These are phyloP conservation scores for Onchidella celtica DNA, from an alignment of 2,888 invertebrate genomes.

Conservation along the genomic window DNA sequence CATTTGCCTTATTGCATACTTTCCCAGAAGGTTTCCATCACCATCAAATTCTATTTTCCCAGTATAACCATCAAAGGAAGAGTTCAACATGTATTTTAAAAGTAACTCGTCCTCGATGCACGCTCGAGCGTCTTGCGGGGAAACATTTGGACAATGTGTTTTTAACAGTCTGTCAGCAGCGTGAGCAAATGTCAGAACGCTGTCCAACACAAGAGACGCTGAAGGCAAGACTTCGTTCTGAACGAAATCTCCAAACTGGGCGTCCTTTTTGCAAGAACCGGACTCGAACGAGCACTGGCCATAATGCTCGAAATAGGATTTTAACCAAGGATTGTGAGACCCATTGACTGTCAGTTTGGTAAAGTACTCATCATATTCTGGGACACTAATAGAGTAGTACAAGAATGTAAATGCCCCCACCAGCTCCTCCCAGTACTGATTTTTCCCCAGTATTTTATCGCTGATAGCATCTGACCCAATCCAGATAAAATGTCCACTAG, in stretches of 20 bases:
- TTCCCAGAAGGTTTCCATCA: conserved; percentile 49
- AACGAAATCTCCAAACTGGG: not conserved
- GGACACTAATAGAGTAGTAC: conserved; percentile 20
- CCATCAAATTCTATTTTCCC: conserved; percentile 49
- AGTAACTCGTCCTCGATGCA: conserved; percentile 48
- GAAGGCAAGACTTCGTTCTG: conserved; percentile 23
- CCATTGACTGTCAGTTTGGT: not conserved
- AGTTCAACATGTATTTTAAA: conserved; percentile 40
- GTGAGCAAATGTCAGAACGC: conserved; percentile 64
- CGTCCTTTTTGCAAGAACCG: conserved; percentile 30
- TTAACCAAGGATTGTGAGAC: conserved; percentile 33
- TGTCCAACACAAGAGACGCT: conserved; percentile 60
- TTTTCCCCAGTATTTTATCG: conserved; percentile 40
- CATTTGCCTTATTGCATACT: conserved; percentile 49
- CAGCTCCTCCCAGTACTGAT: conserved; percentile 54
- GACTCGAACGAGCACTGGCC: not conserved
- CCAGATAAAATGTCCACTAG: conserved; percentile 63
- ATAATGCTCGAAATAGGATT: not conserved
- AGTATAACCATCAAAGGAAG: conserved; percentile 44
- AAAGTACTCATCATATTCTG: conserved; percentile 13
- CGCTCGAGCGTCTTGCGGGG: not conserved
- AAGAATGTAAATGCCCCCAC: conserved; percentile 59
- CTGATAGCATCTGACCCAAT: conserved; percentile 64
- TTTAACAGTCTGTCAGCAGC: conserved; percentile 60
- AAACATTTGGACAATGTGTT: conserved; percentile 54